phyloP scores from a whole-genome alignment of 92 coral and sea anemone genomes.

The Scolanthus callimorphus region DNA sequence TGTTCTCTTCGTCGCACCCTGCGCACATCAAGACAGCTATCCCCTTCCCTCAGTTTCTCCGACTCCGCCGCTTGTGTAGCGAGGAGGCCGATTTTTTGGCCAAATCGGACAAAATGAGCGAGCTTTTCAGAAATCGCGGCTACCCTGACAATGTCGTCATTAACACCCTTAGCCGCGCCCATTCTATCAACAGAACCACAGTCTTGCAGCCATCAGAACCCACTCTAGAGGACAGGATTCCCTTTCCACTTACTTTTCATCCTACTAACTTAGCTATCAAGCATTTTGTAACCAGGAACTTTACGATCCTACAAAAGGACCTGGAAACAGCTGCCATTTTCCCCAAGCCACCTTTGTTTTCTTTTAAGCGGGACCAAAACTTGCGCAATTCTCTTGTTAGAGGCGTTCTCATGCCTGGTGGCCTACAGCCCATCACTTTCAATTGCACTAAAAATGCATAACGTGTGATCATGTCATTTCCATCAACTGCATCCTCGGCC shows the following conservation, averaged over 20 bases:
- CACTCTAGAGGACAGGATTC: not conserved
- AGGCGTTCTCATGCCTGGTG: not conserved
- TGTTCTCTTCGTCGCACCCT: slow-evolving; percentile 14
- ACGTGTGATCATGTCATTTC: not conserved
- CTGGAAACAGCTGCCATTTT: not conserved
- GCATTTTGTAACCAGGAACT: not conserved
- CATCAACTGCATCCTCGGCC: not conserved
- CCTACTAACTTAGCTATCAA: not conserved
- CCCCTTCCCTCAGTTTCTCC: slow-evolving; percentile 10
- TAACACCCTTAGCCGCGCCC: not conserved
- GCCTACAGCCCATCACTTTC: not conserved
- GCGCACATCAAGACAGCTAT: slow-evolving; percentile 10
- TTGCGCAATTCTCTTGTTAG: not conserved
- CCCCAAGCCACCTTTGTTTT: not conserved
- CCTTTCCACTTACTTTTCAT: not conserved
- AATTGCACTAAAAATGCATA: not conserved
- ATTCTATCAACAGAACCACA: not conserved
- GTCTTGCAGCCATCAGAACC: not conserved
- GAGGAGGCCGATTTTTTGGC: not conserved
- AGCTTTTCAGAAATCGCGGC: not conserved
- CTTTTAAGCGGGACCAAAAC: not conserved
- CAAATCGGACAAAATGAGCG: not conserved
- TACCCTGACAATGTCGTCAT: not conserved
- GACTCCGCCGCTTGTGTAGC: slow-evolving; percentile 1
- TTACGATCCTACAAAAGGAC: not conserved